Conservation (phyloP, 2,797 vertebrate genomes). For the Natrix natrix region DNA sequence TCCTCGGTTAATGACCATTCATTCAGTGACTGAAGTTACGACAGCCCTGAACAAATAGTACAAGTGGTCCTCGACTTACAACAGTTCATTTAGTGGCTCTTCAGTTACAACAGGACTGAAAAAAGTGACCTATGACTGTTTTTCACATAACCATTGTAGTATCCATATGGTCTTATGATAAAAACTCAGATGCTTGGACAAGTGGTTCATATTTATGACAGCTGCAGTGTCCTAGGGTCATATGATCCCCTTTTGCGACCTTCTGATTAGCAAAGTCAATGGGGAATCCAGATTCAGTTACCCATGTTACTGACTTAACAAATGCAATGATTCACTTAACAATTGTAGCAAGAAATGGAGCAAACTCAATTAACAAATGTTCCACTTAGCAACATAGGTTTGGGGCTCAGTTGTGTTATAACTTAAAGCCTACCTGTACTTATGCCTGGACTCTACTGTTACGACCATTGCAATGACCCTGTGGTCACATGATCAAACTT, state of each 20-base stretch:
- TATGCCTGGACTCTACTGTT: not conserved
- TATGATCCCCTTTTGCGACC: not conserved
- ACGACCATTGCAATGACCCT: not conserved
- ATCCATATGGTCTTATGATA: not conserved
- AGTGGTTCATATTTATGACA: not conserved
- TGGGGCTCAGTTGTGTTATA: not conserved
- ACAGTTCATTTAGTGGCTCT: not conserved
- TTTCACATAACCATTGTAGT: not conserved
- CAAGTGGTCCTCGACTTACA: not conserved
- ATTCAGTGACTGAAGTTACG: not conserved
- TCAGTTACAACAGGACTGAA: not conserved
- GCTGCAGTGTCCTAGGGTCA: not conserved
- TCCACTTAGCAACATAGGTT: not conserved
- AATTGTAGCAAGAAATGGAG: not conserved
- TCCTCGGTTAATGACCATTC: not conserved
- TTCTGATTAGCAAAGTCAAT: not conserved
- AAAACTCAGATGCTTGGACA: not conserved
- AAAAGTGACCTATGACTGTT: not conserved
- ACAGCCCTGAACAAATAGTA: not conserved
- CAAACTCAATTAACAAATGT: not conserved
- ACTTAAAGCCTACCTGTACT: not conserved
- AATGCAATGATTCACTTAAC: not conserved
- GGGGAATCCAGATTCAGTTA: not conserved
- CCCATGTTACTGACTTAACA: not conserved
- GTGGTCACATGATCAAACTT: not conserved